These are phyloP conservation scores for Heterocephalus glaber DNA, from an alignment of 2,113 vertebrate species.

Conservation along the genomic window DNA sequence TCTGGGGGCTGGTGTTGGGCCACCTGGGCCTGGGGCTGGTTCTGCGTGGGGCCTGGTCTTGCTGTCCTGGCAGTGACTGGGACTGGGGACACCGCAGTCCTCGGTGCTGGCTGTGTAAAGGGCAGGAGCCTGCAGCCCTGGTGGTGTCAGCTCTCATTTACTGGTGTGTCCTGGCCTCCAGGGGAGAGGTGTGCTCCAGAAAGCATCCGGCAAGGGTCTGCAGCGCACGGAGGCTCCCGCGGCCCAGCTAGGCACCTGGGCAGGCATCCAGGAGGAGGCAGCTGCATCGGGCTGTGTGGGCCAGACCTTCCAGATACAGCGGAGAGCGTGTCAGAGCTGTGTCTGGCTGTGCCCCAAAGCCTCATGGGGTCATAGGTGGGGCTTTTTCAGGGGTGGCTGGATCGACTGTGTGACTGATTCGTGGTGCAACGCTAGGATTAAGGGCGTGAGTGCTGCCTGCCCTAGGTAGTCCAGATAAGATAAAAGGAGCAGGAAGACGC, in stretches of 20 bases:
- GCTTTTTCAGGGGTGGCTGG: too few species aligned
- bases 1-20: fast-evolving
- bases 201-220: neutral
- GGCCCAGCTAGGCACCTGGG: too few species aligned
- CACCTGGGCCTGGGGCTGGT: neutral
- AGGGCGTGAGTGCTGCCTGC: too few species aligned
- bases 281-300: neutral
- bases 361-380: too few species aligned
- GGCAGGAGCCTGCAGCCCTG: neutral
- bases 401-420: too few species aligned
- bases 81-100: neutral
- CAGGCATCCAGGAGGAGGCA: neutral
- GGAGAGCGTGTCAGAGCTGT: too few species aligned
- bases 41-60: too few species aligned
- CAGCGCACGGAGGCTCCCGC: neutral
- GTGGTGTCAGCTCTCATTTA: neutral
- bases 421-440: too few species aligned
- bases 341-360: too few species aligned
- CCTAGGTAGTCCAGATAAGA: too few species aligned
- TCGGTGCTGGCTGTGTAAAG: neutral
- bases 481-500: too few species aligned
- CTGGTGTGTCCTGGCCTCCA: neutral
- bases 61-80: neutral
- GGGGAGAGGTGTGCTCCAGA: neutral
- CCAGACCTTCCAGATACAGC: too few species aligned